Percentiles rank a stretch among this genome's conserved stretches.
Evolutionary conservation across 2,888 invertebrate genomes (phyloP).

Genomic region (Calliphora vomitoria): DNA sequence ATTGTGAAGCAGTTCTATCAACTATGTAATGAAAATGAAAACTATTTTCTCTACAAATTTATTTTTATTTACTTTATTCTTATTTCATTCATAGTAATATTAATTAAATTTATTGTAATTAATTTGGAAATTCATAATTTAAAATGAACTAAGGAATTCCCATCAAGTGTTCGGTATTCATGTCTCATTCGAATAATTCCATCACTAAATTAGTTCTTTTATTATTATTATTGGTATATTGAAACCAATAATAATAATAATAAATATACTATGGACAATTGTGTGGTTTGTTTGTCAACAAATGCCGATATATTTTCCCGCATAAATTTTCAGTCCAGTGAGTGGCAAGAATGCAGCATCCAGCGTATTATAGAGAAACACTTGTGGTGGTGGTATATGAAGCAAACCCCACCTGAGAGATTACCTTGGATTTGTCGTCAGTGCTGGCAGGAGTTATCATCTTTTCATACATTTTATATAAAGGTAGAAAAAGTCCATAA

Average conservation of each 20-base stretch:
- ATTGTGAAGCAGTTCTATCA: no score
- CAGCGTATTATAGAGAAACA: conserved; percentile 63
- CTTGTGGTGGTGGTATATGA: conserved; percentile 63
- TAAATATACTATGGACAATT: conserved; percentile 20
- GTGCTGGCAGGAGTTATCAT: conserved; percentile 55
- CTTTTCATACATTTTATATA: conserved; percentile 52
- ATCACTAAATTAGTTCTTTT: no score
- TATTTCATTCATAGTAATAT: no score
- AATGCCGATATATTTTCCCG: conserved; percentile 25
- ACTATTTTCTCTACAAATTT: no score
- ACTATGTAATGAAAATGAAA: no score
- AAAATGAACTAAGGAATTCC: no score
- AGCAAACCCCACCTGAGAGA: not conserved
- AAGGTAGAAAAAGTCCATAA: conserved; percentile 39
- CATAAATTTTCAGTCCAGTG: conserved; percentile 9
- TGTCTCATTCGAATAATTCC: no score
- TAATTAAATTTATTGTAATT: no score
- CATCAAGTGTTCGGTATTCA: no score
- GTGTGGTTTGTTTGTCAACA: conserved; percentile 52
- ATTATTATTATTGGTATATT: not conserved
- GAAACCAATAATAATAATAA: not conserved
- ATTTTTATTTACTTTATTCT: no score
- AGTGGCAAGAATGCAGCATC: conserved; percentile 46
- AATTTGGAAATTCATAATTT: no score
- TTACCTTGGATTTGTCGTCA: conserved; percentile 54